phyloP scores from a whole-genome alignment of 1,140 invertebrate species.

The Venustaconcha ellipsiformis region DNA sequence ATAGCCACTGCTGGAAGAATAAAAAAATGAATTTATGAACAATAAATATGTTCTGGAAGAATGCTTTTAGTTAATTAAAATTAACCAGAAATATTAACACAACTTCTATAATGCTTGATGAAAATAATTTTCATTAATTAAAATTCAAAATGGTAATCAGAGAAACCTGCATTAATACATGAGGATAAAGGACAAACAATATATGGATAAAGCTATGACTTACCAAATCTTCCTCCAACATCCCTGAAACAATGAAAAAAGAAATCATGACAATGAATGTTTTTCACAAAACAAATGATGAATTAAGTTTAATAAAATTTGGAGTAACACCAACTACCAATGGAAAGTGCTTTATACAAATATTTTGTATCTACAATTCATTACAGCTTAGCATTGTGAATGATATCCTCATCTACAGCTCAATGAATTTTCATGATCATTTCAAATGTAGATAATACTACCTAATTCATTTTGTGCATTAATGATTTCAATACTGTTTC shows the following conservation, averaged over 20 bases:
- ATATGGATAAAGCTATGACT: constrained; percentile 32
- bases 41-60: too few species aligned
- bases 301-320: too few species aligned
- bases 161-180: neutral
- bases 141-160: neutral
- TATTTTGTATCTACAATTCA: neutral
- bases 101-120: neutral
- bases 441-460: too few species aligned
- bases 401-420: too few species aligned
- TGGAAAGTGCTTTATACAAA: neutral
- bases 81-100: neutral
- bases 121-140: neutral
- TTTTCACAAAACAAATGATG: too few species aligned
- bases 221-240: constrained; percentile 87
- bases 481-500: too few species aligned
- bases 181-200: neutral
- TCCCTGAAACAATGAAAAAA: constrained; percentile 73
- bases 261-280: constrained; percentile 17
- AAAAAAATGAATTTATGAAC: too few species aligned
- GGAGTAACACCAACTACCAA: constrained; percentile 1
- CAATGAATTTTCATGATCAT: neutral
- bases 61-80: too few species aligned
- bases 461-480: too few species aligned
- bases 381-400: neutral
- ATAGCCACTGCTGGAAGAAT: too few species aligned